Evolutionary conservation across 2,797 vertebrate genomes (phyloP), one percentile per base, ranked within the genome.

Genomic region (Protonibea diacanthus): DNA sequence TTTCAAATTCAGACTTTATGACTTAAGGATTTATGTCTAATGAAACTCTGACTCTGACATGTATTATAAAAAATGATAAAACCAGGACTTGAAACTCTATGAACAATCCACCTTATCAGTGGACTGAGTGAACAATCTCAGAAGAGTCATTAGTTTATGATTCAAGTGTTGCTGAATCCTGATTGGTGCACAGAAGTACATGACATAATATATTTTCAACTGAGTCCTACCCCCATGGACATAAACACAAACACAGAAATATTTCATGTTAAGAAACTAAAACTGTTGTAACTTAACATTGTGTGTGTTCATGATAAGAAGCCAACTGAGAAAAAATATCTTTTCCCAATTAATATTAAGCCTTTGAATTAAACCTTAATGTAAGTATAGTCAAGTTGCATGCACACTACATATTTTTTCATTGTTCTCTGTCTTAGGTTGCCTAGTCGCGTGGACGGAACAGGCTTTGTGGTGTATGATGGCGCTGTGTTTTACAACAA

Each of bases 401-500:
- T 9, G 23, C 13, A 42, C 8, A 5, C n/a, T 23, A 10, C 5
- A 66, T 42, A 13, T 56, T 29, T 58, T 23, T 21, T 29, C 14
- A 5, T 62, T 6, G 17, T 38, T 65, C 25, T 64, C 9, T 79
- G 2, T 64, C 15, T 5, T 2, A 97, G 97, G 72, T 91, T 98
- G 78, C 97, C 97, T 1, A 97, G 97, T 89, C 96, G 97, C 0
- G 97, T 97, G 53, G 97, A 98, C 1, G 97, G 97, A 74, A 98
- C 97, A 0, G 97, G 97, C 71, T 98, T 99, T 11, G 97, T 98
- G 73, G 97, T 98, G 4, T 99, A 98, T 3, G 97, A 98, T 0
- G 97, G 97, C 0, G 97, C 97, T 0, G 97, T 97, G 3, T 98
- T 99, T 88, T 99, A 98, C 92, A 98, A 98, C 93, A 99, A 99